Conservation (phyloP, 1,140 invertebrate genomes). For the Musca vetustissima region DNA sequence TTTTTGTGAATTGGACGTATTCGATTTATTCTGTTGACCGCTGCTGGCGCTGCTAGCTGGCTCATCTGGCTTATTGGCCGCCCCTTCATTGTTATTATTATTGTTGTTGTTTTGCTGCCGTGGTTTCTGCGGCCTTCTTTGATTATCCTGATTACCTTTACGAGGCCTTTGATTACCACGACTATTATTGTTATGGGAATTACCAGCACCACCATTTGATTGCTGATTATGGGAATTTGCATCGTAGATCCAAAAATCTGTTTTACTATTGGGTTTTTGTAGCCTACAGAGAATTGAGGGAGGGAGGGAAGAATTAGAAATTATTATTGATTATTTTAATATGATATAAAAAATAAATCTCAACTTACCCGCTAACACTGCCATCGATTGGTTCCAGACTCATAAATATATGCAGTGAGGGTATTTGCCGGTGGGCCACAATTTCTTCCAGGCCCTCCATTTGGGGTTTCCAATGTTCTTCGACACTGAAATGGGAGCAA, state of each 20-base stretch:
- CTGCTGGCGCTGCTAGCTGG: background rate
- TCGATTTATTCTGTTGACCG: background rate
- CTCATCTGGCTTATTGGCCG: too few species aligned
- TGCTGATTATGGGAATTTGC: background rate
- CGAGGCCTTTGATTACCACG: background rate
- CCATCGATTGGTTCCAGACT: slow-evolving; percentile 61
- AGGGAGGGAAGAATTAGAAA: background rate
- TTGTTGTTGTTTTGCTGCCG: background rate
- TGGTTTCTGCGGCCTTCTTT: slow-evolving; percentile 13
- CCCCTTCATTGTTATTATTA: background rate
- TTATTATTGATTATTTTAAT: background rate
- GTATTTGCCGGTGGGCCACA: slow-evolving; percentile 70
- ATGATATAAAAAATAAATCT: background rate
- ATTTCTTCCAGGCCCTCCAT: slow-evolving; percentile 73
- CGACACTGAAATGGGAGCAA: too few species aligned
- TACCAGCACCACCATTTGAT: background rate
- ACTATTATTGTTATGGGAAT: background rate
- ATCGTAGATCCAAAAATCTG: slow-evolving; percentile 26
- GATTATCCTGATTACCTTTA: slow-evolving; percentile 12
- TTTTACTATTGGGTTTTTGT: slow-evolving; percentile 29
- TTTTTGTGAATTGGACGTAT: background rate
- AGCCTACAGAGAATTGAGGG: slow-evolving; percentile 5
- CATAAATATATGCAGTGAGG: slow-evolving; percentile 75
- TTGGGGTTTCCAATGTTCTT: slow-evolving; percentile 79
- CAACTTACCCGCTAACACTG: slow-evolving; percentile 58